A percentile compares a stretch with the other conserved stretches of the same genome.
Conservation (phyloP, 2,113 vertebrate genomes). For the Lampris megalopsis region DNA sequence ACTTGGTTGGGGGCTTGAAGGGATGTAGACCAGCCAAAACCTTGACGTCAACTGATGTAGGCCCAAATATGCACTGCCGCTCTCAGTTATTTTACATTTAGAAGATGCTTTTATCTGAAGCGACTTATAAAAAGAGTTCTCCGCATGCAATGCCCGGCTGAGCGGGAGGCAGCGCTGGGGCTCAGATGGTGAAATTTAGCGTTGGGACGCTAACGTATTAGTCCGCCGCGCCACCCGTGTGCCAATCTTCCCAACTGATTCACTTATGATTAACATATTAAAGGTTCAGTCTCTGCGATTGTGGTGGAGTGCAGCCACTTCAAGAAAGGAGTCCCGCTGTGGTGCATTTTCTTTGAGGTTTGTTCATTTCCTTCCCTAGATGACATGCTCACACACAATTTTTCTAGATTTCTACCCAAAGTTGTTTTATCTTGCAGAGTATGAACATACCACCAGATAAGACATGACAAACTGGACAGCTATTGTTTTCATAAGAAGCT, state of each 20-base stretch:
- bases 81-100: constrained; percentile 24
- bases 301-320: constrained; percentile 40
- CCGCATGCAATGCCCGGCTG: too few species aligned
- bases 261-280: constrained; percentile 25
- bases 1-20: neutral
- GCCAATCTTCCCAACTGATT: too few species aligned
- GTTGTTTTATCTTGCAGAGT: neutral
- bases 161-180: neutral
- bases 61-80: constrained; percentile 27
- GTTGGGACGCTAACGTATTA: neutral
- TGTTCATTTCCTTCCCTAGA: constrained; percentile 60
- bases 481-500: constrained; percentile 26
- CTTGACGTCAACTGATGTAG: constrained; percentile 5
- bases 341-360: constrained; percentile 40
- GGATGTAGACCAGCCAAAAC: constrained; percentile 10
- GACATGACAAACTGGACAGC: constrained; percentile 23
- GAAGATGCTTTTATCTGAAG: too few species aligned
- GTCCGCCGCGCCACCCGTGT: too few species aligned
- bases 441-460: neutral
- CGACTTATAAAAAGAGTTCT: too few species aligned
- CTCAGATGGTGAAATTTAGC: neutral
- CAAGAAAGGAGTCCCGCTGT: constrained; percentile 38
- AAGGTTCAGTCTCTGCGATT: constrained; percentile 60
- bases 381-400: constrained; percentile 44
- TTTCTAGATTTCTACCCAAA: neutral